A percentile compares a stretch with the other conserved stretches of the same genome.
Evolutionary conservation across 1,140 invertebrate genomes (phyloP).

Genomic region (Aphidius ervi): DNA sequence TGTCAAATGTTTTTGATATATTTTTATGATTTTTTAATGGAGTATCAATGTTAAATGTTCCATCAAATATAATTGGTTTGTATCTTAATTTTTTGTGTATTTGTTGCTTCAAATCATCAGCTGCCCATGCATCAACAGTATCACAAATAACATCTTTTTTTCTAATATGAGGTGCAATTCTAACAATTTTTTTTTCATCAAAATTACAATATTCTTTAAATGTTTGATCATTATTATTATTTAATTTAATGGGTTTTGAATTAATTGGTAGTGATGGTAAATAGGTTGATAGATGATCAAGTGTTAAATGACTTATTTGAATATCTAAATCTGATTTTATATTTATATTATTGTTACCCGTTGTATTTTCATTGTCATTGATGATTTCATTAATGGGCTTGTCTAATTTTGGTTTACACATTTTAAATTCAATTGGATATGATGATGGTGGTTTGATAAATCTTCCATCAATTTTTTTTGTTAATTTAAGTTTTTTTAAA

Average conservation of each 20-base stretch:
- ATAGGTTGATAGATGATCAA: slow-evolving; percentile 27
- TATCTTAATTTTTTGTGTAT: slow-evolving; percentile 40
- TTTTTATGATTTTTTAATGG: slow-evolving; percentile 47
- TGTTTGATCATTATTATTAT: slow-evolving; percentile 28
- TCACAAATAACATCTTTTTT: slow-evolving; percentile 58
- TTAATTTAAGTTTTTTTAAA: slow-evolving; percentile 17
- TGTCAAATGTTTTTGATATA: slow-evolving; percentile 59
- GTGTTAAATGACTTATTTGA: slow-evolving; percentile 39
- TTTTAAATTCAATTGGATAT: slow-evolving; percentile 39
- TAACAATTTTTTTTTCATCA: slow-evolving; percentile 46
- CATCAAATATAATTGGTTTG: slow-evolving; percentile 71
- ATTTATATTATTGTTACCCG: slow-evolving; percentile 3
- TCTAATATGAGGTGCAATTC: slow-evolving; percentile 46
- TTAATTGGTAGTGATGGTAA: slow-evolving; percentile 4
- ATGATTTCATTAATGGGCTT: background rate
- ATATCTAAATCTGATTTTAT: slow-evolving; percentile 49
- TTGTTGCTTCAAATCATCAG: slow-evolving; percentile 30
- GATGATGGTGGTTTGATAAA: slow-evolving; percentile 35
- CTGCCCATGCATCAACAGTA: slow-evolving; percentile 60
- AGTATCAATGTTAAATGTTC: slow-evolving; percentile 75
- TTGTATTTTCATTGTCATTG: background rate
- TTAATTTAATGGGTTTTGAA: background rate
- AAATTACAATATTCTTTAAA: slow-evolving; percentile 46
- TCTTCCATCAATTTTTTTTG: slow-evolving; percentile 29
- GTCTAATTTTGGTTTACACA: slow-evolving; percentile 36